Evolutionary conservation across 2,113 vertebrate genomes (phyloP), one percentile per base, ranked within the genome.

Genomic region (Oncorhynchus nerka): DNA sequence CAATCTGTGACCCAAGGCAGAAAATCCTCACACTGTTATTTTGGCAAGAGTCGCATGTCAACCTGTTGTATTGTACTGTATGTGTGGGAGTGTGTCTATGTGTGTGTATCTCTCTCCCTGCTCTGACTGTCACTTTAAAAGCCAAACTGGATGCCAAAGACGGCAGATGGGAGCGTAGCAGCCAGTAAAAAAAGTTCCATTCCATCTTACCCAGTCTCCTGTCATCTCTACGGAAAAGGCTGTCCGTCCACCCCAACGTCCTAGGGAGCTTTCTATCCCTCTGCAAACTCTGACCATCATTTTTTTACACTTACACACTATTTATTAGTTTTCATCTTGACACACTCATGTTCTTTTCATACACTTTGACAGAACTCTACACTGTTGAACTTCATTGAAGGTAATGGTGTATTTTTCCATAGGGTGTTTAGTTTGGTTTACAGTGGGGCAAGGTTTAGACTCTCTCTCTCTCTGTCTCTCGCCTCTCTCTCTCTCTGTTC

Each of bases 41-140:
- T 61, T 19, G 57, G 49, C 49, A 51, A 51, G 57, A 15, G 57
- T 20, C 4, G 4, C 16, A n/a, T 61, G 20, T 61, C 20, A 55
- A 55, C 51, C 20, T 61, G 57, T 6, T n/a, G 57, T 61, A n/a
- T 7, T 61, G 5, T 5, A 20, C 6, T 61, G 16, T n/a, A 3
- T n/a, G 5, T n/a, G 16, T 1, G 16, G 16, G 3, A 19, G 24
- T 68, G 9, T 32, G 24, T 68, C 3, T 68, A 4, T 68, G 1
- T 68, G 12, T 68, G 24, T 19, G 24, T 68, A 24, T 68, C 28
- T 68, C 66, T 28, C 26, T 28, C 64, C 64, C 24, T 12, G n/a
- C 66, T 68, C 66, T 68, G 26, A 22, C 24, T 66, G 64, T 68
- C 30, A 19, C 66, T 34, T 68, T 68, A 19, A 68, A 68, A 68